Percentiles rank a stretch among this genome's conserved stretches.
These are phyloP conservation scores for Ctenopoma kingsleyae DNA, from an alignment of 2,797 vertebrate genomes.

Conservation along the genomic window DNA sequence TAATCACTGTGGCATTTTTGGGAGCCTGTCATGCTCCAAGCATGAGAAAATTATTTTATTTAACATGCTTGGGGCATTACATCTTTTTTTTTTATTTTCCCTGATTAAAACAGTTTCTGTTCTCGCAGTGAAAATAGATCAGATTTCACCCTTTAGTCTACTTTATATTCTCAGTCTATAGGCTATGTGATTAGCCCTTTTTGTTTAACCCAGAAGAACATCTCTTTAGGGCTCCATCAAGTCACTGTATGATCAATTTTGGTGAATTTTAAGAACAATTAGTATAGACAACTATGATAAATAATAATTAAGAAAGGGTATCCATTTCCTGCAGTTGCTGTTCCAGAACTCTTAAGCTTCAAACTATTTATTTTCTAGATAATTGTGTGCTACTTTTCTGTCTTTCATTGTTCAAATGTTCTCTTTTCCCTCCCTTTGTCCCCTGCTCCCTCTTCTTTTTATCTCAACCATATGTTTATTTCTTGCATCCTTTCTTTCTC, in stretches of 20 bases:
- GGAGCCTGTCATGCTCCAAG: slow-evolving; percentile 23
- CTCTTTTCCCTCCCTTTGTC: slow-evolving; percentile 8
- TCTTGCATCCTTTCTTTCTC: slow-evolving; percentile 26
- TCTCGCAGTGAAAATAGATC: slow-evolving; percentile 1
- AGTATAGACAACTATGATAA: not conserved
- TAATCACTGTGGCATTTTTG: slow-evolving; percentile 49
- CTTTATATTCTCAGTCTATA: slow-evolving; percentile 3
- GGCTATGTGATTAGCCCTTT: not conserved
- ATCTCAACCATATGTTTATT: not conserved
- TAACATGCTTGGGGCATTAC: not conserved
- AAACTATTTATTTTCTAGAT: not conserved
- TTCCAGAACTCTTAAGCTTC: not conserved
- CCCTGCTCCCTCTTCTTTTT: slow-evolving; percentile 26
- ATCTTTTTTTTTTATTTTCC: not conserved
- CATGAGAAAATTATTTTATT: slow-evolving; percentile 4
- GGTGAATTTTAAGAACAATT: not conserved
- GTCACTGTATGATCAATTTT: slow-evolving; percentile 1
- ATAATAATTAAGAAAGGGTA: not conserved
- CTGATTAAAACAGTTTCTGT: slow-evolving; percentile 24
- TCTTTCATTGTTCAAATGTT: slow-evolving; percentile 20
- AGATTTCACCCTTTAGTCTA: not conserved
- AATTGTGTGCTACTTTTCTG: slow-evolving; percentile 12
- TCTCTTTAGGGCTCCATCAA: not conserved
- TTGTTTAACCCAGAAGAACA: not conserved
- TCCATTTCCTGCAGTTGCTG: not conserved